phyloP scores from a whole-genome alignment of 2,797 vertebrate genomes.

The Adelosebastes latens region DNA sequence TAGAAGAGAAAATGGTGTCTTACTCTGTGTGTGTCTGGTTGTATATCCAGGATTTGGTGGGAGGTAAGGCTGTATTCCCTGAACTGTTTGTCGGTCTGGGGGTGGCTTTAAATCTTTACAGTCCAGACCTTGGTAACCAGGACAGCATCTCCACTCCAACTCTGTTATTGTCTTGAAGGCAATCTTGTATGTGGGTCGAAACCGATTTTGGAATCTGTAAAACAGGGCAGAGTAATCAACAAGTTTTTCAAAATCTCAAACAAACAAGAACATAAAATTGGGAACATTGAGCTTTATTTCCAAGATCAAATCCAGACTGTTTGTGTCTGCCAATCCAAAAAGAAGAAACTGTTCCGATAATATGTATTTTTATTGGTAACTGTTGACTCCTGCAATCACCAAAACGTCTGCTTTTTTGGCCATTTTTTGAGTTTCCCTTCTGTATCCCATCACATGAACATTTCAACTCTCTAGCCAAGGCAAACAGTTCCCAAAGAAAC shows the following conservation, averaged over 20 bases:
- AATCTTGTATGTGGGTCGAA: conserved; percentile 91
- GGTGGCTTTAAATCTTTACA: conserved; percentile 89
- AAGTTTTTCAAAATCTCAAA: neutral
- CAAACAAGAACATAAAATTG: neutral
- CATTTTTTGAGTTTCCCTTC: conserved; percentile 12
- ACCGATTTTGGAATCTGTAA: conserved; percentile 88
- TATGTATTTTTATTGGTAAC: neutral
- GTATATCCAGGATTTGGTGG: conserved; percentile 61
- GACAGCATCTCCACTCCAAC: conserved; percentile 96
- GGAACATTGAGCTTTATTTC: neutral
- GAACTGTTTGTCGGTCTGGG: conserved; percentile 59
- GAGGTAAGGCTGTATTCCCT: conserved; percentile 61
- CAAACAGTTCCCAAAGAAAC: conserved; percentile 62
- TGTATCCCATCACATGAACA: conserved; percentile 3
- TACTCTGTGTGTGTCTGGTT: conserved; percentile 77
- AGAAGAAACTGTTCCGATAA: neutral
- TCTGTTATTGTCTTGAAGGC: conserved; percentile 92
- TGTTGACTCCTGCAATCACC: conserved; percentile 11
- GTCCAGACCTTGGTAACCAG: conserved; percentile 90
- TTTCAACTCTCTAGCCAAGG: conserved; percentile 40
- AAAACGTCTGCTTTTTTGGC: neutral
- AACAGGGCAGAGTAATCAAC: conserved; percentile 2
- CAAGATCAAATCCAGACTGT: neutral
- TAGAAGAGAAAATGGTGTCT: conserved; percentile 22
- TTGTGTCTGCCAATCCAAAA: neutral